Conservation (phyloP, 2,888 invertebrate genomes). For the Sminthurinus aureus region DNA sequence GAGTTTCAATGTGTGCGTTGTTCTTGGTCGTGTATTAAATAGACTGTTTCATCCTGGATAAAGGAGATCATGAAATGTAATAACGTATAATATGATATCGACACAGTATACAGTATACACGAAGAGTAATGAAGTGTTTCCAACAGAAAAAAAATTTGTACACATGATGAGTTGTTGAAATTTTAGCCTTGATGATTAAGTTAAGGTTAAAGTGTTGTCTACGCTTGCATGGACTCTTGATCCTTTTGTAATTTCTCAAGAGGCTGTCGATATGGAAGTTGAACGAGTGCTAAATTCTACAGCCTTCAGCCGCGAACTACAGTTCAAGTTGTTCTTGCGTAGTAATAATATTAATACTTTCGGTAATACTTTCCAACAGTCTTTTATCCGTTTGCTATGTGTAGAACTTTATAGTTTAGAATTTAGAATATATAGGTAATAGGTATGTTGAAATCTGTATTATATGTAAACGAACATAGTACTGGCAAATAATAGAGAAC, state of each 20-base stretch:
- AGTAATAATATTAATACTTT: neutral
- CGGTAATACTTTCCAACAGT: neutral
- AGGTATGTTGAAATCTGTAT: neutral
- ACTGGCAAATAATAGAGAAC: neutral
- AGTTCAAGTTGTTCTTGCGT: conserved; percentile 34
- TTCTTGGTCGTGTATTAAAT: no score
- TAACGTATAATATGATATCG: neutral
- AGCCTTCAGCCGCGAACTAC: conserved; percentile 34
- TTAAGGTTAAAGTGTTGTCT: conserved; percentile 35
- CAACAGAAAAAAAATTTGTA: neutral
- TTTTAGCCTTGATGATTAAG: conserved; percentile 33
- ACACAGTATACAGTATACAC: neutral
- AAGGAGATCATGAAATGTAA: no score
- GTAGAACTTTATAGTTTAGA: no score
- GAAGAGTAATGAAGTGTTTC: neutral
- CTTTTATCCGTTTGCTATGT: neutral
- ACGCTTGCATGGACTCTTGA: conserved; percentile 33
- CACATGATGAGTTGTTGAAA: conserved; percentile 17
- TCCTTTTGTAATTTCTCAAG: conserved; percentile 38
- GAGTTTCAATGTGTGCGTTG: no score
- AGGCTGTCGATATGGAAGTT: conserved; percentile 37
- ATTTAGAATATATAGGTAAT: no score
- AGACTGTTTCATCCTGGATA: no score
- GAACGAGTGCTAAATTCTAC: conserved; percentile 39
- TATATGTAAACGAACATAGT: neutral